phyloP scores from a whole-genome alignment of 1,140 invertebrate genomes.

The Bombus superbus region DNA sequence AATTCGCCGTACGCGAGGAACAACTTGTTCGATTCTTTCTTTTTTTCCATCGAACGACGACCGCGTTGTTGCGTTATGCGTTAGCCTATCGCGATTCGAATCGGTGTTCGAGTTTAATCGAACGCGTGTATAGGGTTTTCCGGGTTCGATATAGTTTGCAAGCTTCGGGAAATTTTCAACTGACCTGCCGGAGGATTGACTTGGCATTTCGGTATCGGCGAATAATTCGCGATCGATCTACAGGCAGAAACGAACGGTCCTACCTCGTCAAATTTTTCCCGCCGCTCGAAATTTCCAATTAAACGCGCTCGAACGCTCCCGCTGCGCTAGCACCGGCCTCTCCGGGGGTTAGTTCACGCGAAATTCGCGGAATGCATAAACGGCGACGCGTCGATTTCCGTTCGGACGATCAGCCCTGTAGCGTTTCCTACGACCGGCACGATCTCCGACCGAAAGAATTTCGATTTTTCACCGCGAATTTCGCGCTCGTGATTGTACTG shows the following conservation, averaged over 20 bases:
- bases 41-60: background rate
- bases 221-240: constrained; percentile 56
- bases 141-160: background rate
- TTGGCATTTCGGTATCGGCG: constrained; percentile 35
- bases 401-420: background rate
- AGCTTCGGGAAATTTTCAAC: constrained; percentile 44
- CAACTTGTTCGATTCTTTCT: background rate
- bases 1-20: background rate
- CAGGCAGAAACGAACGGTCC: background rate
- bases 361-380: constrained; percentile 40
- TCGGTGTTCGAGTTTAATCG: constrained; percentile 17
- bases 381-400: background rate
- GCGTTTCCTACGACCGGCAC: background rate
- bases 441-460: background rate
- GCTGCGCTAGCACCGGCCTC: background rate
- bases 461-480: background rate
- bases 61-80: constrained; percentile 3
- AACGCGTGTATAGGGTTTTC: constrained; percentile 40
- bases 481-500: background rate
- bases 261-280: constrained; percentile 47
- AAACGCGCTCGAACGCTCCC: constrained; percentile 19
- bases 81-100: background rate
- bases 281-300: constrained; percentile 56
- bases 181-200: background rate
- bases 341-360: background rate